Evolutionary conservation across 2,113 vertebrate species (phyloP).

Genomic region (Hyperopisus bebe): DNA sequence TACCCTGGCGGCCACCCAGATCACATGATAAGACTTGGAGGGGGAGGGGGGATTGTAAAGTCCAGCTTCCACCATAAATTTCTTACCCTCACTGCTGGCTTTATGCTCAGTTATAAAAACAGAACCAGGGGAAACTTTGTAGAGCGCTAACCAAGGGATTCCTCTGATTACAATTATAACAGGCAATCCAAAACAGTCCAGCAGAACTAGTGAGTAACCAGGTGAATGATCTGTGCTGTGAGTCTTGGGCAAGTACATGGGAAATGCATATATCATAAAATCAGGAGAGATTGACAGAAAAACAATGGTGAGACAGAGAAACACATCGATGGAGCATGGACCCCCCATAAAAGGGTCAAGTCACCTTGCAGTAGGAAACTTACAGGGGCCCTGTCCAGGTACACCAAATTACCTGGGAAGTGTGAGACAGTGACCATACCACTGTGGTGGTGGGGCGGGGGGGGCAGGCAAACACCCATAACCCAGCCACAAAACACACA

Average conservation of each 20-base stretch:
- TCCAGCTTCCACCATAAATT: not conserved
- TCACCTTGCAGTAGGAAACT: not conserved
- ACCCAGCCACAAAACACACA: not conserved
- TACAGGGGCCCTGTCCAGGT: not conserved
- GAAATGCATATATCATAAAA: not conserved
- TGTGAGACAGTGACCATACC: not conserved
- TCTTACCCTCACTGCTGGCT: slow-evolving; percentile 2
- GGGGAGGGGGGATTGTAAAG: not conserved
- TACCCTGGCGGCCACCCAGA: not conserved
- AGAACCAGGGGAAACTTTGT: slow-evolving; percentile 23
- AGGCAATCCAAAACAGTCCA: not conserved
- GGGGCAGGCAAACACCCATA: not conserved
- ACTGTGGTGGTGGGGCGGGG: too few relatives aligned
- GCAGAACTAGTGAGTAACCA: not conserved
- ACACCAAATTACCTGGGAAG: not conserved
- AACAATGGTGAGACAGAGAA: not conserved
- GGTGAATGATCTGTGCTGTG: not conserved
- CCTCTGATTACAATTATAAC: not conserved
- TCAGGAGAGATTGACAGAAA: not conserved
- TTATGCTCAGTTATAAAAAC: slow-evolving; percentile 26
- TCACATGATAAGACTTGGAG: not conserved
- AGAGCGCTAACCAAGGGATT: not conserved
- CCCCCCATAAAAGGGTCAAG: not conserved
- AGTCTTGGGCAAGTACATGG: not conserved
- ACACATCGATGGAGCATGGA: not conserved